A percentile compares a stretch with the other conserved stretches of the same genome.
These are phyloP conservation scores for Cavia aperea DNA, from an alignment of 2,113 vertebrate species.

Conservation along the genomic window DNA sequence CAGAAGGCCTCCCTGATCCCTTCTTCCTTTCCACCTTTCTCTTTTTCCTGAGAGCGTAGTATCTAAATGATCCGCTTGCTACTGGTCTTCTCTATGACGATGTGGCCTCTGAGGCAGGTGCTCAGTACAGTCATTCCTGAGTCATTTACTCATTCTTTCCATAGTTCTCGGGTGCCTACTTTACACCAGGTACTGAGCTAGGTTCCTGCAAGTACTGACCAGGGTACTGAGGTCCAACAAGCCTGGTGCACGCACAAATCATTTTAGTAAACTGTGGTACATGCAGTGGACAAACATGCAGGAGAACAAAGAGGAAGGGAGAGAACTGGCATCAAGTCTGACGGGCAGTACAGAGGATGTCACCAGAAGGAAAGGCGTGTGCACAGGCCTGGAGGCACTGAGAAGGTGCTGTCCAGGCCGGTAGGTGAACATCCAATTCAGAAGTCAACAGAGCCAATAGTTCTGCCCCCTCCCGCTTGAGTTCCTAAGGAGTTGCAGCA, in stretches of 20 bases:
- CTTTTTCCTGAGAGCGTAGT: background rate
- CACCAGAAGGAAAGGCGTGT: background rate
- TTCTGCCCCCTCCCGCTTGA: background rate
- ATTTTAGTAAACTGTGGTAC: background rate
- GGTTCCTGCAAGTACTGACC: background rate
- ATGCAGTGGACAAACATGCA: background rate
- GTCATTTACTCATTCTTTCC: background rate
- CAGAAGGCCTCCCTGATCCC: background rate
- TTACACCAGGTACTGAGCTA: background rate
- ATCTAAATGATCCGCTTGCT: background rate
- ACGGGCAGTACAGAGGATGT: background rate
- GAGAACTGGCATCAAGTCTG: background rate
- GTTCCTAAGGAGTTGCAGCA: background rate
- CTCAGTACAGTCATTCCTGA: background rate
- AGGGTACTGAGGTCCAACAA: background rate
- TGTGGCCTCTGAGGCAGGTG: background rate
- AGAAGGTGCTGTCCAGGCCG: background rate
- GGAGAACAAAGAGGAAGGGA: background rate
- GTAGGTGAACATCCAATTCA: background rate
- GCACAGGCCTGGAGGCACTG: background rate
- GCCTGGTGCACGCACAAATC: background rate
- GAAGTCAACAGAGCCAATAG: background rate
- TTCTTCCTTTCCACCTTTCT: background rate
- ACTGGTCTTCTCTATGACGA: background rate
- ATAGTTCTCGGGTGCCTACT: background rate